These are phyloP conservation scores for Crax fasciolata DNA, from an alignment of 2,797 vertebrate species.

Conservation along the genomic window DNA sequence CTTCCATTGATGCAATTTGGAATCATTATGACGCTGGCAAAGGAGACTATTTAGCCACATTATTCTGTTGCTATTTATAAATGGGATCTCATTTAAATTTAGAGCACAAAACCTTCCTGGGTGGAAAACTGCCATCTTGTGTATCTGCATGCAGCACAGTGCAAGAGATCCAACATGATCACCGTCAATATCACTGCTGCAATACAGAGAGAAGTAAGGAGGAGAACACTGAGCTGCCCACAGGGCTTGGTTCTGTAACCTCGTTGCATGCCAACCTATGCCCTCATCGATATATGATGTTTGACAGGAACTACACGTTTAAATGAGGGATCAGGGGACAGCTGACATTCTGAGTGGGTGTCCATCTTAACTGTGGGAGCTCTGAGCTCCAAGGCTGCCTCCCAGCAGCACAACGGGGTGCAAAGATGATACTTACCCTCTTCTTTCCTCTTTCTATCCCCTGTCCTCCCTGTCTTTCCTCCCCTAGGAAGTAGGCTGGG, in stretches of 20 bases:
- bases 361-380: background rate
- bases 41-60: conserved; percentile 49
- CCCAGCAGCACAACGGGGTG: background rate
- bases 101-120: conserved; percentile 36
- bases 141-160: background rate
- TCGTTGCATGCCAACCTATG: background rate
- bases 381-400: fast-evolving
- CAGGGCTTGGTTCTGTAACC: background rate
- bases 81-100: conserved; percentile 49
- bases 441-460: background rate
- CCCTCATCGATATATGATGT: background rate
- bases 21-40: conserved; percentile 27
- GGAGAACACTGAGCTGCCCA: background rate
- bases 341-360: background rate
- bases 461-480: background rate
- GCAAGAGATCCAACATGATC: background rate
- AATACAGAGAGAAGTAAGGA: background rate
- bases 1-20: conserved; percentile 55
- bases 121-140: conserved; percentile 52
- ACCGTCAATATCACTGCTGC: background rate
- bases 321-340: background rate
- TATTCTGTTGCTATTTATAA: conserved; percentile 68
- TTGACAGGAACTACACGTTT: background rate
- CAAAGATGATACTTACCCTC: fast-evolving
- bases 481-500: background rate